These are phyloP conservation scores for Caenorhabditis inopinata DNA, from an alignment of 1,140 invertebrate species.

Conservation along the genomic window DNA sequence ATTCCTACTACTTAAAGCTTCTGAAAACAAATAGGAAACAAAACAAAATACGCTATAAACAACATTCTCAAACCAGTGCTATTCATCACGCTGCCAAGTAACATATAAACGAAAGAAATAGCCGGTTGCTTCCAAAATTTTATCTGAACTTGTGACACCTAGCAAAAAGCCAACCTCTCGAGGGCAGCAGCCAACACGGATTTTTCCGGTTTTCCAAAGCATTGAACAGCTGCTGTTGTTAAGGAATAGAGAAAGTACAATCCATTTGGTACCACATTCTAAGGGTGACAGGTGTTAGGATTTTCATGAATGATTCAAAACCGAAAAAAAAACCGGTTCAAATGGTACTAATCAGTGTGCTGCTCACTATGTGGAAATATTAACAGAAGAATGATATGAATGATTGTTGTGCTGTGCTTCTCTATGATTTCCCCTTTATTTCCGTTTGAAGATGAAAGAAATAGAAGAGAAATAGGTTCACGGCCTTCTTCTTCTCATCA, in stretches of 20 bases:
- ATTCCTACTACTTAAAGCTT: too few relatives aligned
- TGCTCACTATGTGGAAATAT: neutral
- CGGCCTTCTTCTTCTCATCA: neutral
- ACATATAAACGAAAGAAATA: neutral
- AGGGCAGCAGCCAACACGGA: neutral
- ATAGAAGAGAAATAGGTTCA: neutral
- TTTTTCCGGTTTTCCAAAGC: constrained; percentile 21
- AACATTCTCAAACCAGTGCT: too few relatives aligned
- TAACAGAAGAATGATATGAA: neutral
- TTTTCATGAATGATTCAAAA: neutral
- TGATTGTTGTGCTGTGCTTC: neutral
- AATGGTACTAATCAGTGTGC: neutral
- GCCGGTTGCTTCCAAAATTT: neutral
- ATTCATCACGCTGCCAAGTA: too few relatives aligned
- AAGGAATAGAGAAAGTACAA: constrained; percentile 9
- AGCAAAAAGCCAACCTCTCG: neutral
- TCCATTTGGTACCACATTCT: neutral
- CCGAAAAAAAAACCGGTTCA: neutral
- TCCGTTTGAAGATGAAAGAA: constrained; percentile 8
- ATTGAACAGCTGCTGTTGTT: constrained; percentile 3
- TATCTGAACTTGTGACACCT: constrained; percentile 20
- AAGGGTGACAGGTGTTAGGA: neutral
- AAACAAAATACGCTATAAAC: too few relatives aligned
- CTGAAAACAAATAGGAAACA: too few relatives aligned
- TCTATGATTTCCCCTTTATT: neutral